Evolutionary conservation across 2,888 invertebrate genomes (phyloP), one percentile per base, ranked within the genome.

Genomic region (Brassicogethes aeneus): DNA sequence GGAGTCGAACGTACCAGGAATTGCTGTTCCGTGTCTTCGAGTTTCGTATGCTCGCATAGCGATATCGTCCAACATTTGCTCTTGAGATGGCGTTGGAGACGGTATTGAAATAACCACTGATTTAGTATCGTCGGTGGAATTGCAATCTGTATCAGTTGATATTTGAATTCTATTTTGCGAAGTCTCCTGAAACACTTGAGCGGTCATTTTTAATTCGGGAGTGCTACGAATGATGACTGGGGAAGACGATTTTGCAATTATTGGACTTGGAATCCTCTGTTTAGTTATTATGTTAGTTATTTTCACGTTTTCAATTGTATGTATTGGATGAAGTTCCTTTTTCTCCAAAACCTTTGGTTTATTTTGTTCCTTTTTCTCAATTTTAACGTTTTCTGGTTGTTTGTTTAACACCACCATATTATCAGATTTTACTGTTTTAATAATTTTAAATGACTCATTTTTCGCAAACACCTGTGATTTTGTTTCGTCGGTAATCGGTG

Each of bases 61-160:
- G 14, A 79, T 76, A 50, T 77, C 76, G 55, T 79, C 77, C 10
- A 79, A 59, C 64, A 78, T 76, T 48, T 78, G 71, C 55, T 79
- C 78, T 57, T 79, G 78, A 0, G 77, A 77, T 1, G 79, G 78
- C 3, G 79, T 79, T 5, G 79, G 79, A 1, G 79, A 79, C 1
- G 79, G 79, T 50, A 79, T 79, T 0, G 79, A 79, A 56, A 79
- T 79, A 45, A 79, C 78, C 15, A 79, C 77, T 1, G 78, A 79
- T 55, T 79, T 78, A 39, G 75, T 76, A 10, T 77, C 70, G 46
- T 79, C 79, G 1, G 71, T 70, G 2, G 73, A 70, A 45, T 71
- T 71, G 56, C 73, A 74, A 50, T 77, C 77, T 59, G 73, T 72
- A 53, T 74, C 75, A 2, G 59, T 57, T 3, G 60, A 58, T 16